A percentile compares a stretch with the other conserved stretches of the same genome.
Conservation (phyloP, 2,113 vertebrate genomes). For the Phyllostomus discolor region DNA sequence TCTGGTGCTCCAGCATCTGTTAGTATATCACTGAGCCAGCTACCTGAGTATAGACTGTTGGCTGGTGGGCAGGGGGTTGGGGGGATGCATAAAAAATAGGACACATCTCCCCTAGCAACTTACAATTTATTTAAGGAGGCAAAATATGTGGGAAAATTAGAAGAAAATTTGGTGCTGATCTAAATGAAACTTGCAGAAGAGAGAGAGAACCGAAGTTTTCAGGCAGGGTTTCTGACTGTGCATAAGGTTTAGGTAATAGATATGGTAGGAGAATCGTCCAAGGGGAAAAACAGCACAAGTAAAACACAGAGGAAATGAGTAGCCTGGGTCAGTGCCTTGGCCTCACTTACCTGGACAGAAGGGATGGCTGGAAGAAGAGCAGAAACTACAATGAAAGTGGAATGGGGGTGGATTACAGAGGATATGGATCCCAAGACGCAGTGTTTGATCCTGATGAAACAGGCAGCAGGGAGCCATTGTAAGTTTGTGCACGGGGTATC, state of each 20-base stretch:
- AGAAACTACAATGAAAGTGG: not conserved
- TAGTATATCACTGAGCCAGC: not conserved
- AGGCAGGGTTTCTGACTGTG: not conserved
- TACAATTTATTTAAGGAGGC: not conserved
- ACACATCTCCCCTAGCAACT: not conserved
- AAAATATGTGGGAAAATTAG: not conserved
- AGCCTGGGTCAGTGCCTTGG: not conserved
- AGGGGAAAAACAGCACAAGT: not conserved
- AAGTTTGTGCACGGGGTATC: not conserved
- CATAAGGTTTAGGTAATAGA: not conserved
- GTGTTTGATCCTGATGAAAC: not conserved
- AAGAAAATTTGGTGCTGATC: constrained; percentile 9
- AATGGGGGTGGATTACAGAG: too few species aligned
- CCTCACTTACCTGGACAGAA: not conserved
- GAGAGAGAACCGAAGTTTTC: not conserved
- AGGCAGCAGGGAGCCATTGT: not conserved
- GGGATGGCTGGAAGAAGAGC: not conserved
- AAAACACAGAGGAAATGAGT: not conserved
- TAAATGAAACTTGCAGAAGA: constrained; percentile 7
- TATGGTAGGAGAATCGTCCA: not conserved
- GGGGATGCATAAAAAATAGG: not conserved
- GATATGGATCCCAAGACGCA: not conserved
- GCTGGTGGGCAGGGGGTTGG: not conserved
- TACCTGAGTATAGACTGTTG: not conserved
- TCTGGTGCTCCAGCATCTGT: not conserved